phyloP scores from a whole-genome alignment of 2,888 invertebrate genomes.

The Drosophila seclusa region DNA sequence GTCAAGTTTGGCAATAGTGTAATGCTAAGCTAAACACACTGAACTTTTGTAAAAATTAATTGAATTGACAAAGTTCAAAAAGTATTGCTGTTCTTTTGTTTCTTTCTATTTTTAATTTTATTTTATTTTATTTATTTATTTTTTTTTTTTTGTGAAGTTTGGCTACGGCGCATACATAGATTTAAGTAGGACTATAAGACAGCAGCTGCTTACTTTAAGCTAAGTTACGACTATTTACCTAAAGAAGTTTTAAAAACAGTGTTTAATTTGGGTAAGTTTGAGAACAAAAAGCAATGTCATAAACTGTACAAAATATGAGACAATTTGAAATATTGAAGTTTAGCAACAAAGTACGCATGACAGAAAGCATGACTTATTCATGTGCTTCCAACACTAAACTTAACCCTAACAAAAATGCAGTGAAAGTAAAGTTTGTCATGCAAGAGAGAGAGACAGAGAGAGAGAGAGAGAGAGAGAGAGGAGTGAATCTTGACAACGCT shows the following conservation, averaged over 20 bases:
- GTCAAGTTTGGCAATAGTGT: conserved; percentile 30
- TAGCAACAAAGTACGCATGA: neutral
- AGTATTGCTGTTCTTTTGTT: neutral
- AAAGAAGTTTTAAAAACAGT: conserved; percentile 4
- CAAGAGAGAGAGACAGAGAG: too few species aligned
- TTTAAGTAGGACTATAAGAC: neutral
- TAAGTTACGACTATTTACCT: neutral
- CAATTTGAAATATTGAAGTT: neutral
- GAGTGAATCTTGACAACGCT: too few species aligned
- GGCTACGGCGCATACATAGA: conserved; percentile 4
- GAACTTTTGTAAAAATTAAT: conserved; percentile 3
- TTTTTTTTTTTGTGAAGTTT: conserved; percentile 3
- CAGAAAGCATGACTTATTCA: neutral
- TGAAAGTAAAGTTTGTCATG: neutral
- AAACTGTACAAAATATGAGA: conserved; percentile 3
- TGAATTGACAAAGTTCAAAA: neutral
- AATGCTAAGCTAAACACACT: neutral
- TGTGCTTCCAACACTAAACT: neutral
- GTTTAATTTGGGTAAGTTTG: conserved; percentile 4
- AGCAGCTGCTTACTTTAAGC: conserved; percentile 8
- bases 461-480: too few species aligned
- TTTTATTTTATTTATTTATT: too few species aligned
- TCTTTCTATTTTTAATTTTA: too few species aligned
- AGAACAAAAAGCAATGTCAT: conserved; percentile 5
- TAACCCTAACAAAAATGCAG: neutral